Base-by-base conservation (phyloP, 2,113 vertebrate species). In the Empidonax traillii region DNA sequence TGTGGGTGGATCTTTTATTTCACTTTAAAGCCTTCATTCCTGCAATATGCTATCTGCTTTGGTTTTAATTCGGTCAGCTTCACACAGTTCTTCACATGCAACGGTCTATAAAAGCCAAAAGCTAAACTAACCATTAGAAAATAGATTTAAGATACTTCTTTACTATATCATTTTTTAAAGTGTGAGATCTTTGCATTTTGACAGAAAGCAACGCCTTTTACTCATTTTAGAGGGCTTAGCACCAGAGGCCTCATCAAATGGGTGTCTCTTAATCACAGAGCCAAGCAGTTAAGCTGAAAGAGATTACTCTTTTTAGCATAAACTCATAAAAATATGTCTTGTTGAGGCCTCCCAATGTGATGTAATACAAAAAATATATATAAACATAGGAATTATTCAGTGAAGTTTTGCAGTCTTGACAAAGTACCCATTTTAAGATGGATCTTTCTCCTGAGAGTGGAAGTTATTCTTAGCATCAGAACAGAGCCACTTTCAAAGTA, bases 1-100 rank as follows among this genome's bases (percentile, higher is more conserved):
- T 87, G 83, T 72, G 94, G 82, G 82, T 22, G 44, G 75, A 92
- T 91, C 91, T 78, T 62, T 33, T 59, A 58, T 93, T 93, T 94
- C 79, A 61, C 95, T 87, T 93, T 87, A 81, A 95, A 94, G 49
- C 35, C 37, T 82, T 82, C 49, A 68, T 95, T 95, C 51, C 62
- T 89, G 89, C 52, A 82, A 82, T 15, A 91, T 86, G 55, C 61
- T 95, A 76, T 88, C 74, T 91, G 69, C 9, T 96, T 94, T 88
- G 66, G 33, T 91, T 95, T 83, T 94, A 84, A 89, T 95, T 89
- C 85, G 56, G 37, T 93, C 63, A 79, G 0, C 56, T 91, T 94
- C n/a, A 83, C 12, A 35, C 12, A 55, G 75, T 85, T 79, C 73
- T 96, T 91, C 71, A 81, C 63, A 90, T 79, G 74, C 79, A 89